Percentiles rank a stretch among this genome's conserved stretches.
Conservation (phyloP, 2,888 invertebrate genomes). For the Metellina segmentata region DNA sequence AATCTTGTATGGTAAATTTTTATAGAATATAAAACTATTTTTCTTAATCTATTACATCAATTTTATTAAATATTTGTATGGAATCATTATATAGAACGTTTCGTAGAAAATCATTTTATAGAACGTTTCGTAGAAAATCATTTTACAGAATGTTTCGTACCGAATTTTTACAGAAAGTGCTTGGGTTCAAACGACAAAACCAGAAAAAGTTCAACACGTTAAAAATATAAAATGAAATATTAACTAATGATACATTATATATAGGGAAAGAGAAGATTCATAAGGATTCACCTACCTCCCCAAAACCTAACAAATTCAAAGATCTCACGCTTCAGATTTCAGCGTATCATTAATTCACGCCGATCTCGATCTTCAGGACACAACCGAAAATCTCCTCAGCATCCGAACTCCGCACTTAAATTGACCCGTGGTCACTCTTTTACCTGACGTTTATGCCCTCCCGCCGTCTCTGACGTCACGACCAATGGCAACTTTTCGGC, state of each 20-base stretch:
- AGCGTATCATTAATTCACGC: slow-evolving; percentile 10
- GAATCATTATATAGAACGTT: no score
- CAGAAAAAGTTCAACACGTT: no score
- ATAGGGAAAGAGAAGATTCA: not conserved
- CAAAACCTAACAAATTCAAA: not conserved
- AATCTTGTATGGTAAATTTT: no score
- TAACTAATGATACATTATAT: not conserved
- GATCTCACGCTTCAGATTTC: not conserved
- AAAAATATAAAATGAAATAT: not conserved
- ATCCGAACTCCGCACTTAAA: slow-evolving; percentile 49
- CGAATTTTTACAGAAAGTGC: no score
- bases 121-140: no score
- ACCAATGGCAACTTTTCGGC: slow-evolving; percentile 58
- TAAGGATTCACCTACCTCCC: not conserved
- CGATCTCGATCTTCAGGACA: slow-evolving; percentile 10
- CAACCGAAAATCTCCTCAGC: slow-evolving; percentile 20
- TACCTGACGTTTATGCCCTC: slow-evolving; percentile 72
- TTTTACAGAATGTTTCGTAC: no score
- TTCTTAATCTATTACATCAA: no score
- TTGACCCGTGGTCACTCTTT: slow-evolving; percentile 75
- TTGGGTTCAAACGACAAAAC: not conserved
- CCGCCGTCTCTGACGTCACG: slow-evolving; percentile 71
- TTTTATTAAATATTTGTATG: no score
- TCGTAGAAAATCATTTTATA: no score
- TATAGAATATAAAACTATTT: no score